These are phyloP conservation scores for Melanotaenia trifasciata DNA, from an alignment of 2,797 vertebrate species.

Conservation along the genomic window DNA sequence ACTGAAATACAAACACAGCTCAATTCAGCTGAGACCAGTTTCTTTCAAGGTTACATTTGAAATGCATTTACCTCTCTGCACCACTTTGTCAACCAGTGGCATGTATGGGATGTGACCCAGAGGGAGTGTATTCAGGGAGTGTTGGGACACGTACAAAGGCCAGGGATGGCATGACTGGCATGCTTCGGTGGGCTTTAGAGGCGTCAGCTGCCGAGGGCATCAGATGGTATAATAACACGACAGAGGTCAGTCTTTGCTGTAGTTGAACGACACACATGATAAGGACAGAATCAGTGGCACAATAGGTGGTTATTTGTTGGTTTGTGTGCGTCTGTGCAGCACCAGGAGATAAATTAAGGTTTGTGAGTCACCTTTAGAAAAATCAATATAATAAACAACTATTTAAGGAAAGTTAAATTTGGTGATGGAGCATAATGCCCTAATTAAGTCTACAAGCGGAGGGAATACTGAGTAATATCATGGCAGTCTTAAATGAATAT, in stretches of 20 bases:
- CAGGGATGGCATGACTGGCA: constrained; percentile 66
- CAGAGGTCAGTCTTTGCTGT: constrained; percentile 55
- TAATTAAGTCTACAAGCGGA: background rate
- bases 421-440: background rate
- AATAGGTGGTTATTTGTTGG: constrained; percentile 4
- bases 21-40: background rate
- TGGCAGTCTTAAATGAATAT: background rate
- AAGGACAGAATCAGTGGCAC: constrained; percentile 10
- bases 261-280: constrained; percentile 4
- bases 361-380: background rate
- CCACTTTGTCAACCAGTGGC: constrained; percentile 17
- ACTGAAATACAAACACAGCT: constrained; percentile 7
- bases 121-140: constrained; percentile 41
- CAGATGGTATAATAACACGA: constrained; percentile 66
- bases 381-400: background rate
- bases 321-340: constrained; percentile 10
- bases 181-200: constrained; percentile 60
- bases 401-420: background rate
- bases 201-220: constrained; percentile 68
- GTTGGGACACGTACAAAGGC: constrained; percentile 59
- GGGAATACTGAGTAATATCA: background rate
- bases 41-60: constrained; percentile 2
- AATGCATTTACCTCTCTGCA: constrained; percentile 16
- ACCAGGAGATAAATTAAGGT: background rate
- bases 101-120: constrained; percentile 31